Evolutionary conservation across 2,888 invertebrate genomes (phyloP).

Genomic region (Aquatica leii): DNA sequence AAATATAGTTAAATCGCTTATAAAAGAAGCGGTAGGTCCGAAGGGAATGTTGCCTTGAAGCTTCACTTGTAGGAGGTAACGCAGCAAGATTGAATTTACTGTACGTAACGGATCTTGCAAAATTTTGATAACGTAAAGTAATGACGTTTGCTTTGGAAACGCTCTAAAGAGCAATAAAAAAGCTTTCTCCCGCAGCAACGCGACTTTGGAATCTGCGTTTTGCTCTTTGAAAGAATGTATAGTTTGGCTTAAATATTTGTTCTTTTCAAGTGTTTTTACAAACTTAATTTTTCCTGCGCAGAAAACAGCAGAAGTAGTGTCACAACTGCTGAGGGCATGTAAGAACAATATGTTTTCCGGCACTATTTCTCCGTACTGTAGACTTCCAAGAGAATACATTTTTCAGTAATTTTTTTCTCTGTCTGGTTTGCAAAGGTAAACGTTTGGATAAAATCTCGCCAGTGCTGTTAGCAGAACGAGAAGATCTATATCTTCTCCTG

Average conservation of each 20-base stretch:
- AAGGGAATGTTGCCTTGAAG: not conserved
- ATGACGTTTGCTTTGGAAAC: not conserved
- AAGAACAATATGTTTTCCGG: conserved; percentile 9
- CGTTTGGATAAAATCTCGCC: not conserved
- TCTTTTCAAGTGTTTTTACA: not conserved
- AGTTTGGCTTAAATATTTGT: not conserved
- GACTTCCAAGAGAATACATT: conserved; percentile 6
- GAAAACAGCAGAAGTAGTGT: conserved; percentile 5
- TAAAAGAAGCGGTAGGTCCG: not conserved
- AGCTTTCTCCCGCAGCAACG: no score
- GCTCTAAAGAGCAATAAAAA: not conserved
- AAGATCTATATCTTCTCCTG: no score
- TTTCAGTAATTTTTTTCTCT: not conserved
- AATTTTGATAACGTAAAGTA: not conserved
- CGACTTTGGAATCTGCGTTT: not conserved
- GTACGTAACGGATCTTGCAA: not conserved
- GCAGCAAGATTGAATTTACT: not conserved
- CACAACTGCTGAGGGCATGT: conserved; percentile 6
- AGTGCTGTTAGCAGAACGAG: conserved; percentile 5
- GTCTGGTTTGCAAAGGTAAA: not conserved
- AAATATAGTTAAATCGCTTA: not conserved
- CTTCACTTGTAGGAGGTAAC: not conserved
- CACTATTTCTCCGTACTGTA: conserved; percentile 5
- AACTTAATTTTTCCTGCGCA: not conserved
- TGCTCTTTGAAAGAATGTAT: not conserved